Percentiles rank a stretch among this genome's conserved stretches.
These are phyloP conservation scores for Struthio camelus DNA, from an alignment of 2,113 vertebrate species.

Conservation along the genomic window DNA sequence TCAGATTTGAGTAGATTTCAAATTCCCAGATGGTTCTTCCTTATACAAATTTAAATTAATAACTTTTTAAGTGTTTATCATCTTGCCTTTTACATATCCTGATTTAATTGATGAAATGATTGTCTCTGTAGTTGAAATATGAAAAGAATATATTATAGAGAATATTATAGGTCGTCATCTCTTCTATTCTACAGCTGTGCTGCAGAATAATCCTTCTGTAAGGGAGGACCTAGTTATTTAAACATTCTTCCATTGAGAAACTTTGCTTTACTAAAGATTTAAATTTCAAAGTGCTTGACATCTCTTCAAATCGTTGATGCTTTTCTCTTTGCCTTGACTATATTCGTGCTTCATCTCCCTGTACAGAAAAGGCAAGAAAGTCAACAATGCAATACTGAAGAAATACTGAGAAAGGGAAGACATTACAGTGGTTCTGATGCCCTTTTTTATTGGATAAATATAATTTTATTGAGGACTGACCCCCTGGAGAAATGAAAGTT, in stretches of 20 bases:
- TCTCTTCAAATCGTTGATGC: neutral
- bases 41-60: neutral
- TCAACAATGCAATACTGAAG: neutral
- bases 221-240: neutral
- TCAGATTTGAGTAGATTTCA: neutral
- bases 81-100: neutral
- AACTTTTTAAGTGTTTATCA: neutral
- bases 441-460: neutral
- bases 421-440: neutral
- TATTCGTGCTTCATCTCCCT: neutral
- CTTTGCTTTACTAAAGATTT: neutral
- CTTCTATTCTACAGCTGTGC: neutral
- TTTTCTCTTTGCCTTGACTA: neutral
- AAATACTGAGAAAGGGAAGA: neutral
- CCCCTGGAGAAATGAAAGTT: neutral
- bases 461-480: fast-evolving
- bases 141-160: neutral
- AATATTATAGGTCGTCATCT: neutral
- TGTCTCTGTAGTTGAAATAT: neutral
- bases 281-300: constrained; percentile 21
- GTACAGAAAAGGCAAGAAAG: neutral
- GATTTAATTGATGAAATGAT: neutral
- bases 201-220: neutral
- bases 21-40: neutral
- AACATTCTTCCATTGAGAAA: neutral